Evolutionary conservation across 2,888 invertebrate genomes (phyloP).

Genomic region (Drosophila eohydei): DNA sequence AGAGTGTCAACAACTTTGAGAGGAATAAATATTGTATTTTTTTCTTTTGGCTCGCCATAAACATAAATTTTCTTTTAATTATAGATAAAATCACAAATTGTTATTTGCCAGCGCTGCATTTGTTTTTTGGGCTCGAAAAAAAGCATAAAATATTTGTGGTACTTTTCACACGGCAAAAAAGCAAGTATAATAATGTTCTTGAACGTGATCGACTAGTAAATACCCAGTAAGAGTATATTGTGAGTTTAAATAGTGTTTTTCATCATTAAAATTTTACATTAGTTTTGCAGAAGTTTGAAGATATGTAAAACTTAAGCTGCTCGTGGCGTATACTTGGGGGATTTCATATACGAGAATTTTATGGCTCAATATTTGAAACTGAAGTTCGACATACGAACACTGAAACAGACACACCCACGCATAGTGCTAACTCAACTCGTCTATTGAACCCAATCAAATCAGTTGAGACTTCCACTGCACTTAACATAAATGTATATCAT

Average conservation of each 20-base stretch:
- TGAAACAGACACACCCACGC: not conserved
- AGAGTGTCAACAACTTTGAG: conserved; percentile 36
- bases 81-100: conserved; percentile 40
- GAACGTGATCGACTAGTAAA: not conserved
- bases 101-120: conserved; percentile 43
- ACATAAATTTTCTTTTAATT: conserved; percentile 51
- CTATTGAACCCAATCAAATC: not conserved
- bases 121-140: conserved; percentile 18
- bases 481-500: not conserved
- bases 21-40: not conserved
- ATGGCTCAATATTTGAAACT: too few relatives aligned
- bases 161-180: conserved; percentile 57
- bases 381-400: not conserved
- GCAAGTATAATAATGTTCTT: not conserved
- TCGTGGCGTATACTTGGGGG: too few relatives aligned
- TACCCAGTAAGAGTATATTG: not conserved
- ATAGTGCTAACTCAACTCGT: not conserved
- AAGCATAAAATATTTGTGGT: conserved; percentile 36
- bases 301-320: not conserved
- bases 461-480: not conserved
- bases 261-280: not conserved
- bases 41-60: not conserved
- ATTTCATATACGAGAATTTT: not conserved
- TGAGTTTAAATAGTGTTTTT: not conserved
- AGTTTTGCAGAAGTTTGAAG: not conserved